These are phyloP conservation scores for Clamator glandarius DNA, from an alignment of 2,797 vertebrate genomes.

Conservation along the genomic window DNA sequence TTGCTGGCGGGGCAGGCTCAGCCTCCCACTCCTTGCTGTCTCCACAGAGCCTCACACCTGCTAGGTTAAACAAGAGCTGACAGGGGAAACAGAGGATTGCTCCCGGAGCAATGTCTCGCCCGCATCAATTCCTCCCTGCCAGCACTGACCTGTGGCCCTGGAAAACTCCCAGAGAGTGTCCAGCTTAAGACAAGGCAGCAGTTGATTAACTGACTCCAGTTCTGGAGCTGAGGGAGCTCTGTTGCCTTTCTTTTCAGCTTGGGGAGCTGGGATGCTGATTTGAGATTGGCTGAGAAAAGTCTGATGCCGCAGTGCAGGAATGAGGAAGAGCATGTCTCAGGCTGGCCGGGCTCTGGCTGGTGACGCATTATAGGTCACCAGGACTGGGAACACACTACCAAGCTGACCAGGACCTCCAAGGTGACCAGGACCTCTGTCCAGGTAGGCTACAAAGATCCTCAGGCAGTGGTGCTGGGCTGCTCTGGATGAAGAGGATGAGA, in stretches of 20 bases:
- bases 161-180: neutral
- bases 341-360: neutral
- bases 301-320: neutral
- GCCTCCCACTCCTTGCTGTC: neutral
- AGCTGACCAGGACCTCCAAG: too few relatives aligned
- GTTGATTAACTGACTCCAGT: neutral
- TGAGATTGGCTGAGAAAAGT: neutral
- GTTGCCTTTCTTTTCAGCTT: accelerated
- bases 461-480: neutral
- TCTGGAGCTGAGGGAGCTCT: neutral
- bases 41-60: neutral
- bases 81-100: neutral
- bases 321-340: neutral
- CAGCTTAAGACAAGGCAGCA: neutral
- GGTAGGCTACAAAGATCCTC: accelerated
- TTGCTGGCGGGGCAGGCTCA: neutral
- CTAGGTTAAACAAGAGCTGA: neutral
- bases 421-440: neutral
- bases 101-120: neutral
- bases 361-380: neutral
- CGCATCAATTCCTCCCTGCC: neutral
- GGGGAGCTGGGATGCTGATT: neutral
- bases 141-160: neutral
- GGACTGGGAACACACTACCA: neutral
- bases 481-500: neutral